Base-by-base conservation (phyloP, 2,113 vertebrate species). In the Strix aluco region DNA sequence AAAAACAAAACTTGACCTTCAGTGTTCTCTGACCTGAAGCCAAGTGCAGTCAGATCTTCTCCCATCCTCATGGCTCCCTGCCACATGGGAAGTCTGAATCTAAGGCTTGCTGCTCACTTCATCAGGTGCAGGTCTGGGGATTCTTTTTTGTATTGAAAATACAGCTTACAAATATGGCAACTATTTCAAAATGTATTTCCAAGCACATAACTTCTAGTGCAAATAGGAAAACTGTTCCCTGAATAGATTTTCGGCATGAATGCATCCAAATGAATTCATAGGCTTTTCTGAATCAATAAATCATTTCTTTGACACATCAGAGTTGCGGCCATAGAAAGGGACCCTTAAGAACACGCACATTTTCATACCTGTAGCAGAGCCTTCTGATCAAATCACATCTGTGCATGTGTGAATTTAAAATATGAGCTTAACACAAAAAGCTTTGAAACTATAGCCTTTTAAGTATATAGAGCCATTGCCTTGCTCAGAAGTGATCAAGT, bases 1-100 rank as follows among this genome's bases (percentile, higher is more conserved):
- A 72, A 49, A 92, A 96, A 34, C 58, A 92, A 77, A 94, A 81
- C 93, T 96, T 97, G 93, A 94, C 69, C 36, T 95, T 94, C 83
- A 69, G 20, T 54, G 26, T 89, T 85, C 47, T 27, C 75, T 92
- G 88, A 92, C 83, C 77, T 82, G 86, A 93, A 97, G 92, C 58
- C 86, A 92, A 96, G 59, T 51, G 77, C n/a, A 84, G 57, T 75
- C 90, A 59, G 44, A 70, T 95, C 94, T 81, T 65, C 59, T 79
- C 52, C 70, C 30, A 46, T 81, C 44, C 18, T 90, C 74, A 3
- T 32, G 47, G 75, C 44, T 96, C 52, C 81, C 29, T 79, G 13
- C 90, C 67, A 86, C 22, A 77, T 2, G 52, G 32, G 29, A 89
- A 71, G 71, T 74, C 62, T 92, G 38, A 78, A 96, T 55, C 69